phyloP scores from a whole-genome alignment of 64 coral and sea anemone species.

The Anthopleura sola region DNA sequence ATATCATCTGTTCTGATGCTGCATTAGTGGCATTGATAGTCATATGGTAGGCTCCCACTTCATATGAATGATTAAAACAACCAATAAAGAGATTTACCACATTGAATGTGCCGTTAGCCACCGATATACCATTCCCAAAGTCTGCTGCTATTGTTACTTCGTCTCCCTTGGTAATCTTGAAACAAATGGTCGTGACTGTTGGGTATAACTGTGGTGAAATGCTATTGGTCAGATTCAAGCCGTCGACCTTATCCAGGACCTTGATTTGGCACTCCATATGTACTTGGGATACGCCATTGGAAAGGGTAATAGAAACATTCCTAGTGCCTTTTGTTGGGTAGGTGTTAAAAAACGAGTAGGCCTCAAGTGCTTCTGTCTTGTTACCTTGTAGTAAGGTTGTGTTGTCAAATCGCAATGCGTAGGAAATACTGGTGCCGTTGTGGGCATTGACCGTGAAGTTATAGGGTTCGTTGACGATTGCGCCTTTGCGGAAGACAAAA shows the following conservation, averaged over 20 bases:
- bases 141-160: conserved; percentile 41
- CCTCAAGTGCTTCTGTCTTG: neutral
- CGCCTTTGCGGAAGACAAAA: neutral
- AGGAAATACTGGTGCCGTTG: neutral
- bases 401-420: neutral
- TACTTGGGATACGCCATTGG: conserved; percentile 41
- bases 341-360: neutral
- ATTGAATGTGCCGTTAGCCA: conserved; percentile 72
- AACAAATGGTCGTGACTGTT: conserved; percentile 42
- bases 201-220: conserved; percentile 26
- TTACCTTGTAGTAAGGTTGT: neutral
- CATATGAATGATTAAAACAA: conserved; percentile 56
- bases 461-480: conserved; percentile 2
- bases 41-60: conserved; percentile 61
- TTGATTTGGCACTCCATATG: conserved; percentile 35
- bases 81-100: conserved; percentile 44
- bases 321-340: neutral
- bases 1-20: conserved; percentile 36
- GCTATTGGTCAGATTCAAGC: conserved; percentile 29
- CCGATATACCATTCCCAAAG: conserved; percentile 36
- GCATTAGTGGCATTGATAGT: conserved; percentile 64
- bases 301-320: conserved; percentile 25
- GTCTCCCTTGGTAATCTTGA: conserved; percentile 47
- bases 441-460: neutral
- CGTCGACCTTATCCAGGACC: conserved; percentile 48